phyloP scores from a whole-genome alignment of 2,113 vertebrate species.

The Gorsachius goisagi region DNA sequence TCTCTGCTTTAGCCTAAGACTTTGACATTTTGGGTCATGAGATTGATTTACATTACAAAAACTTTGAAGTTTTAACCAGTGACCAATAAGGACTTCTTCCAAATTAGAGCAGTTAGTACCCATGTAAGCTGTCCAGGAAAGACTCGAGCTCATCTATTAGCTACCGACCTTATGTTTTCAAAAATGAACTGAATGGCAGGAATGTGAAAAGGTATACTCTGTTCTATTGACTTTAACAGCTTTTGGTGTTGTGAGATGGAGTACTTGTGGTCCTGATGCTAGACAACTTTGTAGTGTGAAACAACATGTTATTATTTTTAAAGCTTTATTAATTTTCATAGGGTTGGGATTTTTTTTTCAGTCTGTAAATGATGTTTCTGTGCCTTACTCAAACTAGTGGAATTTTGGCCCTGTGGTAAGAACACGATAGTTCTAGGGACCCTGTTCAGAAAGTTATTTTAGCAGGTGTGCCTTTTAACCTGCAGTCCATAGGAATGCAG shows the following conservation, averaged over 20 bases:
- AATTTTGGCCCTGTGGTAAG: background rate
- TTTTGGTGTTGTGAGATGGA: background rate
- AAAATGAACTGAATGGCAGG: background rate
- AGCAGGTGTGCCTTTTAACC: background rate
- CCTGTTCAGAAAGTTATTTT: background rate
- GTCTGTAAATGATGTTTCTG: background rate
- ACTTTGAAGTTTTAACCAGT: background rate
- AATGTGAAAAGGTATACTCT: background rate
- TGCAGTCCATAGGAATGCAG: background rate
- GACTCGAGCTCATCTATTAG: background rate
- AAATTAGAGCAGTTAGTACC: background rate
- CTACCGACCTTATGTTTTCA: background rate
- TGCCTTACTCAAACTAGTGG: background rate
- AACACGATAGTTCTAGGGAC: background rate
- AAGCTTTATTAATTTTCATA: background rate
- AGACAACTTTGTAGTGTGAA: background rate
- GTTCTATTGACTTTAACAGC: background rate
- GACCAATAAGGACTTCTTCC: background rate
- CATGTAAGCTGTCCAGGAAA: background rate
- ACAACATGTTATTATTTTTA: background rate
- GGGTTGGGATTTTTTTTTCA: background rate
- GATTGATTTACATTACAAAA: background rate
- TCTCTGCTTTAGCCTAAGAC: background rate
- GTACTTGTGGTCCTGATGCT: background rate
- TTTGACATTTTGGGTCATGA: background rate